Base-by-base conservation (phyloP, 92 coral and sea anemone species). In the Desmophyllum pertusum region DNA sequence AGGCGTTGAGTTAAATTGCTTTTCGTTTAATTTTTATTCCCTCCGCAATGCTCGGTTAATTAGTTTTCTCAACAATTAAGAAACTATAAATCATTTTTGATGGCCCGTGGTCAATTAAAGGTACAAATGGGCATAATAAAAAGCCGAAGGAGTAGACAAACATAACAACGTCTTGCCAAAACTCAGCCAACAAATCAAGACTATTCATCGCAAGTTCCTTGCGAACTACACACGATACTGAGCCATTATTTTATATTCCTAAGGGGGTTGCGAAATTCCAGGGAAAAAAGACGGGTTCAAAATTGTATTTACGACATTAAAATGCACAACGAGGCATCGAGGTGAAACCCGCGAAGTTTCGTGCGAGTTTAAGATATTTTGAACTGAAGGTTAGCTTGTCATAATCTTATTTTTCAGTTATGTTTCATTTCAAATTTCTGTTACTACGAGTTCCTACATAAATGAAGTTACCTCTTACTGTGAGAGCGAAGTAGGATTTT, bases 1-100 rank as follows among this genome's bases (percentile, higher is more conserved):
- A 21, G 18, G 46, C 66, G 30, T 33, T 63, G 15, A 29, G 53
- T 1, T 35, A 67, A 61, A 36, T 68, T 66, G 69, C 72, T 9
- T 25, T 52, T 63, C 37, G 38, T 75, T 61, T 45, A 17, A 42
- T 65, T 61, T 67, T 75, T 57, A 50, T 66, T 76, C 42, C 63
- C 66, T 38, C 23, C 69, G 51, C 57, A 14, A 52, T 68, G 84
- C 77, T 77, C 36, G 36, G 57, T 68, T 75, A 33, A 45, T 69
- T 77, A 53, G 53, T 69, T 85, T 85, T 76, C 76, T 48, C 40
- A 79, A 31, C 53, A 51, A 71, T 40, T 53, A 77, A 43, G 71
- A 6, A 27, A 69, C 67, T 29, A 55, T 69, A 29, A 30, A 67
- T 70, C 86, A 82, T 51, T 59, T 41, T 70, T 82, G 86, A 70